These are phyloP conservation scores for Hemibagrus guttatus DNA, from an alignment of 2,797 vertebrate genomes.

Conservation along the genomic window DNA sequence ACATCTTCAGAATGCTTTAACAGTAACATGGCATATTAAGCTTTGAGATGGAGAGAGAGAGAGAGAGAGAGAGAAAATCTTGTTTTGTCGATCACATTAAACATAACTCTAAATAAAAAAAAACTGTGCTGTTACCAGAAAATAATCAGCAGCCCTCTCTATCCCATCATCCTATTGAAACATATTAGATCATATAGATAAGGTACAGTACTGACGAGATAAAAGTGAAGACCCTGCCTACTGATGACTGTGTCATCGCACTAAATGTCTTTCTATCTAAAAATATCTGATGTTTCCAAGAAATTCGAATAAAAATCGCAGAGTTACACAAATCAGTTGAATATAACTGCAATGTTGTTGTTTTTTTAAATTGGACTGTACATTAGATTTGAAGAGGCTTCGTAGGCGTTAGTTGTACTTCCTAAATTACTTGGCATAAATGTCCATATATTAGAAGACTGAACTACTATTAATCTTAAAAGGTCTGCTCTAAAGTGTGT, in stretches of 20 bases:
- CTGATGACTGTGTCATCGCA: not conserved
- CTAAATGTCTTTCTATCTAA: not conserved
- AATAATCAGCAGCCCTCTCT: not conserved
- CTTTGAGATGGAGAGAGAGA: not conserved
- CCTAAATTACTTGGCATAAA: not conserved
- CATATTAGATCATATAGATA: not conserved
- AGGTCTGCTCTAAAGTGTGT: not conserved
- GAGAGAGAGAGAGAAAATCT: not conserved
- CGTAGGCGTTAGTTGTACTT: not conserved
- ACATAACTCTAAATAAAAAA: not conserved
- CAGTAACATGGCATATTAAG: not conserved
- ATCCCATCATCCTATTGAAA: not conserved
- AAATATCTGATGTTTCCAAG: not conserved
- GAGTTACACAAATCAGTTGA: not conserved
- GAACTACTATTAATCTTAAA: not conserved
- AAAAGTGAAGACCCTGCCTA: not conserved
- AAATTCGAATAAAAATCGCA: not conserved
- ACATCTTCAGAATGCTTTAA: not conserved
- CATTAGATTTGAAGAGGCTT: not conserved
- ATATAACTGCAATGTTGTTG: not conserved
- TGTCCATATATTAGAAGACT: not conserved
- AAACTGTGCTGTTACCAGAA: not conserved
- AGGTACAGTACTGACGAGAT: not conserved
- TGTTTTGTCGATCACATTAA: not conserved
- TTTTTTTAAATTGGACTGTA: not conserved